phyloP scores from a whole-genome alignment of 2,113 vertebrate genomes.

The Hippocampus guttulatus region DNA sequence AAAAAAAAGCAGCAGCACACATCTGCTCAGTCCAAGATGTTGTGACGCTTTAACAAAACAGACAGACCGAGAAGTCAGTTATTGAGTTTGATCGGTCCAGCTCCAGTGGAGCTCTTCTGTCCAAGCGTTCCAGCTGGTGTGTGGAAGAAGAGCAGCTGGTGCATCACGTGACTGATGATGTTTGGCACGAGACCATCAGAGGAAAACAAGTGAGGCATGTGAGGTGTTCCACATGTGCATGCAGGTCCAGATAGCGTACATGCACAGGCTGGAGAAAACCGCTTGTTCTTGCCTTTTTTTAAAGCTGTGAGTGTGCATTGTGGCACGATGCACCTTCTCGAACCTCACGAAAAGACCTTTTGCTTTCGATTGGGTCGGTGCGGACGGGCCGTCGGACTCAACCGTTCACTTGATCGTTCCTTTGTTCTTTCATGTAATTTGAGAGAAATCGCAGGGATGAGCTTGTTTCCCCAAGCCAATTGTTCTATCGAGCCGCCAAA shows the following conservation, averaged over 20 bases:
- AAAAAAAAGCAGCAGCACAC: not conserved
- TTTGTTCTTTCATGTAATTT: constrained; percentile 5
- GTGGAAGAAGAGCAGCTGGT: constrained; percentile 49
- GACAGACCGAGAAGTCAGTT: constrained; percentile 56
- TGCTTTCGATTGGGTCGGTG: not conserved
- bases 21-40: constrained; percentile 21
- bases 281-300: constrained; percentile 52
- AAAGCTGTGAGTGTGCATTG: constrained; percentile 39
- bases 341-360: constrained; percentile 1
- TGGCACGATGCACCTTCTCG: constrained; percentile 25
- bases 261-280: constrained; percentile 48
- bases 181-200: constrained; percentile 46
- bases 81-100: constrained; percentile 56
- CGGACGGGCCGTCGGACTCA: not conserved
- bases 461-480: not conserved
- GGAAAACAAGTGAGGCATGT: constrained; percentile 59
- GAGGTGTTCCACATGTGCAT: constrained; percentile 60
- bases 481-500: not conserved
- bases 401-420: not conserved
- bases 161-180: constrained; percentile 44
- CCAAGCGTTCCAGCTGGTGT: constrained; percentile 62
- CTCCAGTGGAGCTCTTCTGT: constrained; percentile 32
- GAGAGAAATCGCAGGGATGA: constrained; percentile 1
- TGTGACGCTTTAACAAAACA: constrained; percentile 24
- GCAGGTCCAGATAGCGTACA: constrained; percentile 29